Conservation (phyloP, 1,140 invertebrate genomes). For the Cherax quadricarinatus region DNA sequence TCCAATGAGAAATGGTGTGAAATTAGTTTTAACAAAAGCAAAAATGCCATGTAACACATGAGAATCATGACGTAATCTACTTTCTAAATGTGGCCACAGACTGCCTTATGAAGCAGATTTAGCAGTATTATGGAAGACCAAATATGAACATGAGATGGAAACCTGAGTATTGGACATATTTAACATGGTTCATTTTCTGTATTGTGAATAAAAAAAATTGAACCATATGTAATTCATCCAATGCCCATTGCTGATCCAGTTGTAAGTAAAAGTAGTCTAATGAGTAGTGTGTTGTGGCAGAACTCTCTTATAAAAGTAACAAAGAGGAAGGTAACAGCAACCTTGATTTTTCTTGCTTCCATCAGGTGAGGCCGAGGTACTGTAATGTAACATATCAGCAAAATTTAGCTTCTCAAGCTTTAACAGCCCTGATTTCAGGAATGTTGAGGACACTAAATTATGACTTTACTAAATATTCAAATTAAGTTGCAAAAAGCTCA, state of each 20-base stretch:
- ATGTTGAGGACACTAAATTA: slow-evolving; percentile 27
- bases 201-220: slow-evolving; percentile 12
- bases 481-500: slow-evolving; percentile 24
- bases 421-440: neutral
- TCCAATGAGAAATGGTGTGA: neutral
- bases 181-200: slow-evolving; percentile 27
- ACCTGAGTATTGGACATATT: slow-evolving; percentile 27
- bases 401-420: neutral
- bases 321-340: slow-evolving; percentile 32
- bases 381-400: slow-evolving; percentile 34
- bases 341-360: slow-evolving; percentile 36
- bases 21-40: neutral
- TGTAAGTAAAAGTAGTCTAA: slow-evolving; percentile 26
- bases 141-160: slow-evolving; percentile 58
- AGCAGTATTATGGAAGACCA: slow-evolving; percentile 52
- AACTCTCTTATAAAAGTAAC: slow-evolving; percentile 58
- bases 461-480: neutral
- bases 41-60: slow-evolving; percentile 19
- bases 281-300: slow-evolving; percentile 25
- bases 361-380: slow-evolving; percentile 49
- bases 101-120: slow-evolving; percentile 25
- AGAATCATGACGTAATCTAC: slow-evolving; percentile 18
- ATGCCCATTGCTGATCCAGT: slow-evolving; percentile 13
- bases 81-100: slow-evolving; percentile 8
- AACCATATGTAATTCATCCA: slow-evolving; percentile 33